These are phyloP conservation scores for Tyrophagus putrescentiae DNA, from an alignment of 1,140 invertebrate genomes.

Conservation along the genomic window DNA sequence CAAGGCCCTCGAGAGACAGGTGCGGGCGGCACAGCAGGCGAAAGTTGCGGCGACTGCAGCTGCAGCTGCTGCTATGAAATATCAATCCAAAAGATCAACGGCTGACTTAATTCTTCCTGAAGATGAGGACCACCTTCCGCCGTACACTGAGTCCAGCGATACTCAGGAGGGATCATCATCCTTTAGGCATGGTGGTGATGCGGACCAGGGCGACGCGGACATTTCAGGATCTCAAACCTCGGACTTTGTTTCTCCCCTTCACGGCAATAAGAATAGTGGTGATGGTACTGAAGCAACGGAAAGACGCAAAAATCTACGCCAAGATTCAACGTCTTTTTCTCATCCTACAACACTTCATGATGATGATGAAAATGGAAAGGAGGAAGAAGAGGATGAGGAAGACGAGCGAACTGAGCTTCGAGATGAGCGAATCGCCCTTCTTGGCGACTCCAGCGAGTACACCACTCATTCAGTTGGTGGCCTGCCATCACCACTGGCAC, in stretches of 20 bases:
- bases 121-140: background rate
- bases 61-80: no score
- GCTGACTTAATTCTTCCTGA: background rate
- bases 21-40: background rate
- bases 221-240: no score
- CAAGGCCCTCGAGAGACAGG: constrained; percentile 1
- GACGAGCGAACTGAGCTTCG: constrained; percentile 9
- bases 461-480: no score
- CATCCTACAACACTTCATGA: background rate
- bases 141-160: background rate
- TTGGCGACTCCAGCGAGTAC: background rate
- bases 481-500: background rate
- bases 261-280: no score
- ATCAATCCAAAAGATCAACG: no score
- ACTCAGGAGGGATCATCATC: no score
- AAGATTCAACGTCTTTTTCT: background rate
- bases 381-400: constrained; percentile 4
- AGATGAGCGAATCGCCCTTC: constrained; percentile 6
- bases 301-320: no score
- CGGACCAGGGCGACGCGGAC: no score
- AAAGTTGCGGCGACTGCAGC: background rate
- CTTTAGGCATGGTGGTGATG: no score
- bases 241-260: no score
- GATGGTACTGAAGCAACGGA: no score
- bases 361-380: no score